Evolutionary conservation across 2,888 invertebrate genomes (phyloP).

Genomic region (Euplagia quadripunctaria): DNA sequence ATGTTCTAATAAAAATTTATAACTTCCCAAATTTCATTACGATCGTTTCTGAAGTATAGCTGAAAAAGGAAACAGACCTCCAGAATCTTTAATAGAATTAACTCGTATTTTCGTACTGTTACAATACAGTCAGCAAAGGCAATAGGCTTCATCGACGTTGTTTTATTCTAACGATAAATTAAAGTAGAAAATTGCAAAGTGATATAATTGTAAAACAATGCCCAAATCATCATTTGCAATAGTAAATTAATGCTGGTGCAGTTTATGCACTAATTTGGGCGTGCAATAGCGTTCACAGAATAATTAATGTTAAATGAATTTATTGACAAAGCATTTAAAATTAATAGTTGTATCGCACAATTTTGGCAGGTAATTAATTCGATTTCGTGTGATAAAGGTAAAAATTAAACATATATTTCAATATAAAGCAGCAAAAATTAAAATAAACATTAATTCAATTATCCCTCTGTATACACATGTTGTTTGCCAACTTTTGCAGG

Average conservation of each 20-base stretch:
- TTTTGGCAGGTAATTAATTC: slow-evolving; percentile 27
- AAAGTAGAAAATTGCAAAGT: background rate
- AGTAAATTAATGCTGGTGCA: slow-evolving; percentile 34
- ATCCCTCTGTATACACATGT: slow-evolving; percentile 8
- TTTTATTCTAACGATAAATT: background rate
- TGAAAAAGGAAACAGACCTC: background rate
- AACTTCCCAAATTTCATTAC: no score
- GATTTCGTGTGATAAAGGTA: slow-evolving; percentile 14
- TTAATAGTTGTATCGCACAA: slow-evolving; percentile 23
- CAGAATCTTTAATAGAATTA: background rate
- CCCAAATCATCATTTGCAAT: slow-evolving; percentile 42
- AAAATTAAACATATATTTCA: slow-evolving; percentile 15
- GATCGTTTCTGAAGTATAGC: background rate
- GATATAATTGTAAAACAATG: slow-evolving; percentile 25
- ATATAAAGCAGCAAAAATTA: slow-evolving; percentile 14
- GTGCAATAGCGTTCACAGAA: slow-evolving; percentile 35
- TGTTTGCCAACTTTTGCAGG: slow-evolving; percentile 18
- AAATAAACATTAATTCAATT: slow-evolving; percentile 22
- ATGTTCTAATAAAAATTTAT: background rate
- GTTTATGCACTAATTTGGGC: slow-evolving; percentile 28
- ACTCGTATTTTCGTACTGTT: background rate
- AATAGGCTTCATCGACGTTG: background rate
- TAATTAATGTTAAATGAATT: slow-evolving; percentile 45
- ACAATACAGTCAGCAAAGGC: background rate
- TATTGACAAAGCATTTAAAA: slow-evolving; percentile 35